Base-by-base conservation (phyloP, 2,888 invertebrate species). In the Gryllus longicercus region DNA sequence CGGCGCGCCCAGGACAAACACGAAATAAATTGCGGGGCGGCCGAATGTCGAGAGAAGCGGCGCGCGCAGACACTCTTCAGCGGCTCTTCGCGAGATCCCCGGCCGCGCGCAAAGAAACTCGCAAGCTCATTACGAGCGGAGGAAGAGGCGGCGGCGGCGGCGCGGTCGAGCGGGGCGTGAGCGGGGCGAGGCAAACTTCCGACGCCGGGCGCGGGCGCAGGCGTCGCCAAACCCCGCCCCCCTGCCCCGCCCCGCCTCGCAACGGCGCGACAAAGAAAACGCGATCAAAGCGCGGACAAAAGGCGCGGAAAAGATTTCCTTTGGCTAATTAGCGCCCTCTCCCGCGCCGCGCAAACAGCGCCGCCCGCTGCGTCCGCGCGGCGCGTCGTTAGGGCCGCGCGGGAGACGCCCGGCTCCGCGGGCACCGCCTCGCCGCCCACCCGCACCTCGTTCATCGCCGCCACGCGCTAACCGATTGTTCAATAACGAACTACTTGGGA, bases 251-350 rank as follows among this genome's bases (percentile, higher is more conserved):
- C 63, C 63, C 63, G 14, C 11, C 16, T 4, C n/a, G 16, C 8
- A 63, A 63, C 63, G 63, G 63, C 14, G 63, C 63, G 63, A 63
- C 63, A 63, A 63, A 63, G 63, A 63, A 63, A 63, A 63, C 63
- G 14, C n/a, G 63, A 63, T 63, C 63, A 63, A 63, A 63, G 63
- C 63, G 63, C 16, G n/a, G 63, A 63, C 63, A 63, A 63, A 63
- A 63, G 63, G 63, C 63, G 63, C 63, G 63, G 63, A 63, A 63
- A 63, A 63, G 63, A 63, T 63, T 63, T 63, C 63, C 63, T 63
- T 63, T 63, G 16, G 63, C 63, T 63, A 63, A 63, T 63, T 63
- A 63, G 63, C 63, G 11, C 63, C n/a, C 63, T 63, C 63, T 10
- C 63, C 12, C n/a, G 63, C 63, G 63, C n/a, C 63, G 63, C 63